Percentiles rank a stretch among this genome's conserved stretches.
These are phyloP conservation scores for Triplophysa siluroides DNA, from an alignment of 2,113 vertebrate genomes.

Conservation along the genomic window DNA sequence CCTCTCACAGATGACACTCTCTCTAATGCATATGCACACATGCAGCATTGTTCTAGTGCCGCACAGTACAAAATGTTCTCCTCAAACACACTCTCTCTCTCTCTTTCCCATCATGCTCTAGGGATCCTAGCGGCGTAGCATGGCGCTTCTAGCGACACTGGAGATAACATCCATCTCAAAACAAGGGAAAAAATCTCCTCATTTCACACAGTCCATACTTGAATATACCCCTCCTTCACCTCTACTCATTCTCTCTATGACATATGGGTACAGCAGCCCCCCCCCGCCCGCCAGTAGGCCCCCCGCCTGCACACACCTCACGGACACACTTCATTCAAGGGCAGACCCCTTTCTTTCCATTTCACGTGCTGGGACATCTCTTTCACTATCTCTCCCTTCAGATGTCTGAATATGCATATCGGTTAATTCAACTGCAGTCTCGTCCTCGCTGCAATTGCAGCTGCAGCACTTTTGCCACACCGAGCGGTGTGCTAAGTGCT, in stretches of 20 bases:
- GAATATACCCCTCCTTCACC: constrained; percentile 36
- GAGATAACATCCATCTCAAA: constrained; percentile 18
- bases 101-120: constrained; percentile 28
- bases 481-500: constrained; percentile 72
- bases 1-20: constrained; percentile 20
- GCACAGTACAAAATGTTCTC: constrained; percentile 46
- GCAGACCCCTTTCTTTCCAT: constrained; percentile 51
- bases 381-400: neutral
- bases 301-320: constrained; percentile 12
- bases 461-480: constrained; percentile 77
- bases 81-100: neutral
- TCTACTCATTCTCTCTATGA: constrained; percentile 33
- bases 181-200: neutral
- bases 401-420: constrained; percentile 74
- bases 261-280: constrained; percentile 34
- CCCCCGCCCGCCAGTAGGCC: neutral
- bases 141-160: constrained; percentile 30
- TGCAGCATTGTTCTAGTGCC: constrained; percentile 2
- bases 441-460: constrained; percentile 71
- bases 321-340: constrained; percentile 53
- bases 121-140: constrained; percentile 28
- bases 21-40: constrained; percentile 19
- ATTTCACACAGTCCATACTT: neutral
- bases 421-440: constrained; percentile 75
- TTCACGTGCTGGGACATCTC: constrained; percentile 44